These are phyloP conservation scores for Junonia oenone DNA, from an alignment of 2,888 invertebrate genomes.

Conservation along the genomic window DNA sequence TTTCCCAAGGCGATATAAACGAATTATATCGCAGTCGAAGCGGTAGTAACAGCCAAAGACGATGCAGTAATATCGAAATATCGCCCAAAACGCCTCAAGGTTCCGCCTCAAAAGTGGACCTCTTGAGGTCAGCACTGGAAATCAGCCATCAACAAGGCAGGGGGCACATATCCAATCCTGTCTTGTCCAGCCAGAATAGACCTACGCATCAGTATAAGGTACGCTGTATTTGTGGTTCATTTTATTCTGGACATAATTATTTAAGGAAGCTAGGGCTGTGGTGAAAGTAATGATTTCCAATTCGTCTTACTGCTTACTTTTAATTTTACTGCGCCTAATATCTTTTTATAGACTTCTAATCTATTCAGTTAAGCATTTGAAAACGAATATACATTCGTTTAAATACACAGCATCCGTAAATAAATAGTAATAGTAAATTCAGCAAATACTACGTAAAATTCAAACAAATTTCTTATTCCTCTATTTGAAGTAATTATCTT, in stretches of 20 bases:
- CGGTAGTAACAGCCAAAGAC: constrained; percentile 71
- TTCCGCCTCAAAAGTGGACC: constrained; percentile 82
- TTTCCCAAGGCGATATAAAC: constrained; percentile 75
- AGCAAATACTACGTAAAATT: constrained; percentile 14
- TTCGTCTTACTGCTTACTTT: no score
- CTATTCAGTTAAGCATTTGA: no score
- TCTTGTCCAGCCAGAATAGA: constrained; percentile 60
- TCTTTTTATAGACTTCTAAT: no score
- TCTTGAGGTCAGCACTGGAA: constrained; percentile 85
- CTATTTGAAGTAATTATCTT: constrained; percentile 11
- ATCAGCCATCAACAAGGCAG: constrained; percentile 80
- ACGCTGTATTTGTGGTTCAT: not conserved
- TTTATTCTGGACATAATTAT: not conserved
- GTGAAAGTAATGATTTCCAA: no score
- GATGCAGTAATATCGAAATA: constrained; percentile 79
- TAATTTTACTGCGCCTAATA: no score
- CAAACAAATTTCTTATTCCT: not conserved
- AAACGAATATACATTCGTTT: not conserved
- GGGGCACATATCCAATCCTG: constrained; percentile 81
- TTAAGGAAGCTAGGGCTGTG: no score
- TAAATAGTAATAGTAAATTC: not conserved
- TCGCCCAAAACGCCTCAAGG: constrained; percentile 59
- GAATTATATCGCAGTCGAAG: constrained; percentile 69
- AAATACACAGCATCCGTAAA: not conserved
- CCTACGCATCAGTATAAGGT: constrained; percentile 63